Base-by-base conservation (phyloP, 1,140 invertebrate genomes). In the Drosophila lini region DNA sequence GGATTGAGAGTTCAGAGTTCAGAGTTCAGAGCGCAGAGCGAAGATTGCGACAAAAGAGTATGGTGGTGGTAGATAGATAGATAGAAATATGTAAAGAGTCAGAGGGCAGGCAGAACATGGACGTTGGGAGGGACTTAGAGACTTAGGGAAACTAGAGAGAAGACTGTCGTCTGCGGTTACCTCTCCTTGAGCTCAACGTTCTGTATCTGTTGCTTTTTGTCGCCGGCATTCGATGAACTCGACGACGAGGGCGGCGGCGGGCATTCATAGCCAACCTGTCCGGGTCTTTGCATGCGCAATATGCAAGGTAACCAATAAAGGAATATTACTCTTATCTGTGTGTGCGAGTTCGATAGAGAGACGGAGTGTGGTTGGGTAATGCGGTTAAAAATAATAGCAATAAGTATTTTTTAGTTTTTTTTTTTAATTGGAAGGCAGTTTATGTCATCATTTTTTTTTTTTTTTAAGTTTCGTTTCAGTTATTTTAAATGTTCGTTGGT, bases 301-400 rank as follows among this genome's bases (percentile, higher is more conserved):
- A 99, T 94, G 94, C 97, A 98, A 88, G 98, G 98, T 93, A 99
- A 94, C 98, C 98, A 99, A 93, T 97, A 97, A 85, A 99, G 95
- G 93, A 99, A 98, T 91, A 99, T 94, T 89, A 97, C 95, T 93
- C 96, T 97, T 80, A 99, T 96, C 98, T 99, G 93, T 47, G 93
- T 92, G 80, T 79, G 88, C 75, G 79, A 80, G 74, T 78, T 84
- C 73, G 80, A 80, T 74, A 89, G 84, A 88, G 77, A 88, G 84
- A 89, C 73, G 78, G 74, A 81, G 78, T 89, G 81, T 76, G 81
- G 76, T 88, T 89, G 85, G 85, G 85, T 89, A 81, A 89, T 89
- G 85, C 77, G 73, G 81, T 89, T 89, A 81, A 89, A 89, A 86
- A 88, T 86, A 88, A 86, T 88, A 88, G 76, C 83, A 82, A 88